Evolutionary conservation across 2,888 invertebrate genomes (phyloP).

Genomic region (Caenorhabditis japonica): DNA sequence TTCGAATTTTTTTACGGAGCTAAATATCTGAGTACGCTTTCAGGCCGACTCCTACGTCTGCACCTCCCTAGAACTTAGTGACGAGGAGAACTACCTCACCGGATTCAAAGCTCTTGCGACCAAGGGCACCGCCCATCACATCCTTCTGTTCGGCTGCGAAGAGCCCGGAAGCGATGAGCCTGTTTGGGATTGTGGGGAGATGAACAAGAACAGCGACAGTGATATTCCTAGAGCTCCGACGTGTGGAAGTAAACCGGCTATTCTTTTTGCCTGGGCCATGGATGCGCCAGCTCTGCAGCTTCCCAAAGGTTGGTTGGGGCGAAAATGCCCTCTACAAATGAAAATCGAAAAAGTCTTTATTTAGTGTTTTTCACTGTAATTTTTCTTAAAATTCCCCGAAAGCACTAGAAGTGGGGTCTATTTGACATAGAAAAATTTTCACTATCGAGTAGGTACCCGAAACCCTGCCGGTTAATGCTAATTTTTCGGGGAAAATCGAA

Average conservation of each 20-base stretch:
- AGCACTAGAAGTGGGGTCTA: no score
- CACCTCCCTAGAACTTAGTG: conserved; percentile 89
- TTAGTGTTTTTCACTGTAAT: no score
- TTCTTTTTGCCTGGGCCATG: conserved; percentile 94
- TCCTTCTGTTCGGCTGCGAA: conserved; percentile 90
- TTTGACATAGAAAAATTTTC: no score
- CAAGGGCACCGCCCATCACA: conserved; percentile 92
- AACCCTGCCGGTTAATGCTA: no score
- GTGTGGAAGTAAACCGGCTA: conserved; percentile 82
- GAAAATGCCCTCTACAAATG: no score
- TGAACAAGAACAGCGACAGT: conserved; percentile 81
- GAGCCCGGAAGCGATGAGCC: conserved; percentile 84
- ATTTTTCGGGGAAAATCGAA: no score
- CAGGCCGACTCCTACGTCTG: conserved; percentile 93
- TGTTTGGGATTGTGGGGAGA: conserved; percentile 94
- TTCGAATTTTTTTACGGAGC: neutral
- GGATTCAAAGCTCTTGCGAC: conserved; percentile 93
- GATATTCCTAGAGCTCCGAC: conserved; percentile 82
- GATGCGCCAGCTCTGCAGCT: conserved; percentile 88
- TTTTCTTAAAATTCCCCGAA: no score
- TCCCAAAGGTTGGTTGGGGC: conserved; percentile 83
- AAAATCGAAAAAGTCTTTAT: no score
- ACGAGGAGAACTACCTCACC: conserved; percentile 87
- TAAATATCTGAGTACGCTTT: conserved; percentile 77
- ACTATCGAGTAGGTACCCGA: no score